A percentile compares a stretch with the other conserved stretches of the same genome.
phyloP scores from a whole-genome alignment of 30 jellyfish, hydroid and myxozoan genomes.

The Cassiopea xamachana region DNA sequence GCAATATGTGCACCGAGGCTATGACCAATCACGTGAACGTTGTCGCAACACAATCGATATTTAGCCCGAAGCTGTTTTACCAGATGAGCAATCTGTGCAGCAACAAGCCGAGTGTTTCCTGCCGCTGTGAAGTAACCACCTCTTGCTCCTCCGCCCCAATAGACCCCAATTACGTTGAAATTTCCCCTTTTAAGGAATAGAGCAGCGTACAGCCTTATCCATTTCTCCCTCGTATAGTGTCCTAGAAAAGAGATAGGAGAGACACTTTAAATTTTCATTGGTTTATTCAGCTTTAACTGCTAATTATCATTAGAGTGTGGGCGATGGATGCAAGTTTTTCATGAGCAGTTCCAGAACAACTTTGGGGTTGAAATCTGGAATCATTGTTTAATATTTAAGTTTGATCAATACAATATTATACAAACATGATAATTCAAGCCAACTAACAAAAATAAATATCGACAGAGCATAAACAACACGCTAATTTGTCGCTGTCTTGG shows the following conservation, averaged over 20 bases:
- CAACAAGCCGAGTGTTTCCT: conserved; percentile 90
- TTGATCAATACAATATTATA: too few species aligned
- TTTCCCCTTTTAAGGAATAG: conserved; percentile 67
- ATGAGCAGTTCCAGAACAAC: too few species aligned
- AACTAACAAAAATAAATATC: too few species aligned
- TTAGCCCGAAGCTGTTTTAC: conserved; percentile 43
- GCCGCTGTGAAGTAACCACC: conserved; percentile 79
- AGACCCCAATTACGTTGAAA: conserved; percentile 75
- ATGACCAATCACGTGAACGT: conserved; percentile 83
- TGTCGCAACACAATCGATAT: conserved; percentile 46
- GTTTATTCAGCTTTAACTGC: too few species aligned
- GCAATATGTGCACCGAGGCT: conserved; percentile 89
- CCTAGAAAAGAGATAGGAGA: not conserved
- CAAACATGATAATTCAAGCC: too few species aligned
- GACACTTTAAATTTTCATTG: too few species aligned
- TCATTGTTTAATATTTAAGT: too few species aligned
- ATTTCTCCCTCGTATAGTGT: conserved; percentile 2
- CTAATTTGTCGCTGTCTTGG: too few species aligned
- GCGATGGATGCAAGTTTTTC: too few species aligned
- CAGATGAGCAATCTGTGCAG: conserved; percentile 76
- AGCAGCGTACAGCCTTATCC: conserved; percentile 32
- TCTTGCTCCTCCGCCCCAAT: conserved; percentile 87
- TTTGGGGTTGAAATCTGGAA: too few species aligned
- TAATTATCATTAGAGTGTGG: too few species aligned
- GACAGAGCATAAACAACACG: too few species aligned